A percentile compares a stretch with the other conserved stretches of the same genome.
These are phyloP conservation scores for Columbina picui DNA, from an alignment of 2,113 vertebrate species.

Conservation along the genomic window DNA sequence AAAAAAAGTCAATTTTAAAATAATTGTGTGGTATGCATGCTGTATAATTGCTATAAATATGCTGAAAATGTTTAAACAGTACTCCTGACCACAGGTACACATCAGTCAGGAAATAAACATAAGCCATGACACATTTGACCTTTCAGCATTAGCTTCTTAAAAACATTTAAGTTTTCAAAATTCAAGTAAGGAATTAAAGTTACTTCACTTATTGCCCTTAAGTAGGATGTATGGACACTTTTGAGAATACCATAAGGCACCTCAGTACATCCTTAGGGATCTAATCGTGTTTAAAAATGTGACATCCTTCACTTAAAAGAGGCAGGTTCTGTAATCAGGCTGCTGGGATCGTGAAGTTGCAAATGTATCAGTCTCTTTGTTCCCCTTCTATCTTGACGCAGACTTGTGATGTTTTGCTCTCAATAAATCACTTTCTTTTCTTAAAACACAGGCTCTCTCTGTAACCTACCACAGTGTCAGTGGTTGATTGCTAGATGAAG, in stretches of 20 bases:
- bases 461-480: neutral
- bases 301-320: neutral
- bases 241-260: neutral
- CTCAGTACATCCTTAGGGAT: neutral
- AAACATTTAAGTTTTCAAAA: neutral
- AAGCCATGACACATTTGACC: neutral
- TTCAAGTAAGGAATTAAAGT: neutral
- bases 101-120: neutral
- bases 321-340: neutral
- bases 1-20: neutral
- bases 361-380: neutral
- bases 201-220: neutral
- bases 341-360: neutral
- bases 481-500: neutral
- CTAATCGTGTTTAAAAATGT: neutral
- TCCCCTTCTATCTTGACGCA: neutral
- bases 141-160: neutral
- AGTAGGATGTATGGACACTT: neutral
- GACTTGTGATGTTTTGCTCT: neutral
- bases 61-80: neutral
- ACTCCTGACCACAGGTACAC: neutral
- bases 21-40: neutral
- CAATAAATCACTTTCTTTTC: neutral
- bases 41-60: neutral
- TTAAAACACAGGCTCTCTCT: neutral